phyloP scores from a whole-genome alignment of 2,113 vertebrate genomes.

The Kryptolebias marmoratus region DNA sequence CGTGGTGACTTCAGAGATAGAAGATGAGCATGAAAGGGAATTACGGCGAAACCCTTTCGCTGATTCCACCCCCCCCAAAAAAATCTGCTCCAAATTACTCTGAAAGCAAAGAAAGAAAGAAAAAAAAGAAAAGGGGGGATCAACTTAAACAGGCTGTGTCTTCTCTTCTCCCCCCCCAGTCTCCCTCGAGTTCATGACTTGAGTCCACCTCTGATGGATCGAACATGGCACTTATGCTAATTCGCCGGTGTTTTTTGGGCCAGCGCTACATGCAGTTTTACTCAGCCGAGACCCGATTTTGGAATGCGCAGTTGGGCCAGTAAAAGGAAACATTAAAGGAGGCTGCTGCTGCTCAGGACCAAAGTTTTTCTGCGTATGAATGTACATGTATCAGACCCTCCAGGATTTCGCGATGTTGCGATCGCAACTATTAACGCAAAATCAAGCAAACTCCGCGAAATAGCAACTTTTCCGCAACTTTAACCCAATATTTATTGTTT shows the following conservation, averaged over 20 bases:
- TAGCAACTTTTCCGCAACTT: too few species aligned
- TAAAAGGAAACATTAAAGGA: slow-evolving; percentile 33
- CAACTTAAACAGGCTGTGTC: slow-evolving; percentile 86
- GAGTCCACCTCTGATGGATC: slow-evolving; percentile 85
- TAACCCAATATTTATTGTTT: too few species aligned
- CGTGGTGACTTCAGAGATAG: slow-evolving; percentile 81
- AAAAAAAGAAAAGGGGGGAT: slow-evolving; percentile 37
- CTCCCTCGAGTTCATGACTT: slow-evolving; percentile 83
- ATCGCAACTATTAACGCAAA: too few species aligned
- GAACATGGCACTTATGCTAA: slow-evolving; percentile 92
- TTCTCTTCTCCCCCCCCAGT: slow-evolving; percentile 59
- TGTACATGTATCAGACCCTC: neutral
- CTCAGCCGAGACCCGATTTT: slow-evolving; percentile 57
- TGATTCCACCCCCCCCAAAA: slow-evolving; percentile 76
- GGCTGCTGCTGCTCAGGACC: slow-evolving; percentile 26
- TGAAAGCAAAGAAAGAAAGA: slow-evolving; percentile 77
- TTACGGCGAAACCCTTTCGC: slow-evolving; percentile 84
- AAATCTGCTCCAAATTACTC: slow-evolving; percentile 93
- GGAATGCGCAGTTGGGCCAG: slow-evolving; percentile 77
- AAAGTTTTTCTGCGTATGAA: slow-evolving; percentile 19
- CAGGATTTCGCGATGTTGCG: too few species aligned
- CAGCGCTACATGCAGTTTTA: slow-evolving; percentile 58
- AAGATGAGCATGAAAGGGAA: slow-evolving; percentile 91
- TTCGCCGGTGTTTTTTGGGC: slow-evolving; percentile 80
- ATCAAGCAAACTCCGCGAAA: too few species aligned